A percentile compares a stretch with the other conserved stretches of the same genome.
Conservation (phyloP, 2,113 vertebrate genomes). For the Hippocampus barbouri region DNA sequence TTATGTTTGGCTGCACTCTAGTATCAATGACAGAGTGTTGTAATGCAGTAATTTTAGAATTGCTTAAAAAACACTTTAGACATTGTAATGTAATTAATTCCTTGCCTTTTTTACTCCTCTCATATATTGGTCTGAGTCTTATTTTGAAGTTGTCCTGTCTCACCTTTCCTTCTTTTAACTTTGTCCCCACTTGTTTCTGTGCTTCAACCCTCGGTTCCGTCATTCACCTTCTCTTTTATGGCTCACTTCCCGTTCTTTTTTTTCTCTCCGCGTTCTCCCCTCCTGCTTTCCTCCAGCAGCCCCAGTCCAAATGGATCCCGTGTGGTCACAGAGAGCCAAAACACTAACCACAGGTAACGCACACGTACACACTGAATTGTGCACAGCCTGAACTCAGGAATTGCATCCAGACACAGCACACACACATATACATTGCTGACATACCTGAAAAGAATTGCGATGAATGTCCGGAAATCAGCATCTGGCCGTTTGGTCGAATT, state of each 20-base stretch:
- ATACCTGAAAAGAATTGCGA: conserved; percentile 7
- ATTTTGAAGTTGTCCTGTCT: conserved; percentile 5
- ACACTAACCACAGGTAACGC: conserved; percentile 74
- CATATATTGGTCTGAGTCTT: not conserved
- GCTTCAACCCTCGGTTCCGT: conserved; percentile 17
- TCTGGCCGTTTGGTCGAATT: conserved; percentile 62
- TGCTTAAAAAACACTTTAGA: too few relatives aligned
- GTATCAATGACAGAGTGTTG: not conserved
- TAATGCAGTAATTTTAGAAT: not conserved
- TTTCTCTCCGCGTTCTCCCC: conserved; percentile 15
- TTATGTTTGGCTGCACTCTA: too few relatives aligned
- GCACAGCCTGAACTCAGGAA: conserved; percentile 8
- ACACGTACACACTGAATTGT: not conserved
- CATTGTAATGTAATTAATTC: not conserved
- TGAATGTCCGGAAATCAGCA: conserved; percentile 47
- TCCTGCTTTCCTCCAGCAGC: conserved; percentile 51
- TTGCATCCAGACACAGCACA: conserved; percentile 10
- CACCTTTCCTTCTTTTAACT: conserved; percentile 4
- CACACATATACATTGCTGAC: conserved; percentile 1
- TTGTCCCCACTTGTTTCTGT: conserved; percentile 26
- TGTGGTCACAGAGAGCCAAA: conserved; percentile 69
- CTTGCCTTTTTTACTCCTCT: not conserved
- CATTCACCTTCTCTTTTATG: conserved; percentile 27
- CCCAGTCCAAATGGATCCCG: conserved; percentile 74
- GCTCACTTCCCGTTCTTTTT: conserved; percentile 20